These are phyloP conservation scores for Pelecanoides urinatrix DNA, from an alignment of 2,113 vertebrate genomes.

Conservation along the genomic window DNA sequence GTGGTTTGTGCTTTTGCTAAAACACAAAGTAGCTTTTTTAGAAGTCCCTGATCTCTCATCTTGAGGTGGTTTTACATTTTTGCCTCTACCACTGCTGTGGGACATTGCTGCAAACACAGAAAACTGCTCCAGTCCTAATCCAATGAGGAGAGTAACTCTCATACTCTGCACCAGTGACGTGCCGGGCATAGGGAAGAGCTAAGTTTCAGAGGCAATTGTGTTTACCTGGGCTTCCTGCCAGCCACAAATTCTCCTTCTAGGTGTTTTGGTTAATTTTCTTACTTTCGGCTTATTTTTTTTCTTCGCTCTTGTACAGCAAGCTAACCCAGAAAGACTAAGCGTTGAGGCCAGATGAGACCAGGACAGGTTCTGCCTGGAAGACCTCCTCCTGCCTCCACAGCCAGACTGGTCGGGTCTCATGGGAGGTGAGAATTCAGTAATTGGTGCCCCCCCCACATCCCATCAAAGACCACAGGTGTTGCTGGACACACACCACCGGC, in stretches of 20 bases:
- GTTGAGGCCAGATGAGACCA: background rate
- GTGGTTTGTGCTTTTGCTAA: background rate
- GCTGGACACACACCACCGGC: fast-evolving
- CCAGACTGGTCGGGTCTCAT: background rate
- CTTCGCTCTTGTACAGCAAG: background rate
- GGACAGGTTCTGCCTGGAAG: background rate
- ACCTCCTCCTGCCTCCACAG: background rate
- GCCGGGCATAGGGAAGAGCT: background rate
- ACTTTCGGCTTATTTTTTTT: background rate
- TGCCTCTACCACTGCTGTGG: background rate
- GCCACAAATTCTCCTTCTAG: background rate
- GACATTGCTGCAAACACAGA: background rate
- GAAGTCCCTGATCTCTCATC: background rate
- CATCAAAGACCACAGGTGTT: background rate
- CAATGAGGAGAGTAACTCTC: background rate
- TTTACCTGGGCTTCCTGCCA: background rate
- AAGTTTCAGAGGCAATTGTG: background rate
- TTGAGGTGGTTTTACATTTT: background rate
- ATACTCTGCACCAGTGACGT: background rate
- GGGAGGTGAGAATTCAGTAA: background rate
- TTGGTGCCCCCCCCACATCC: background rate
- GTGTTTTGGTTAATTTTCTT: background rate
- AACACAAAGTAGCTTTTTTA: background rate
- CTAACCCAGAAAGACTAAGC: background rate
- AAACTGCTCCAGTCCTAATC: background rate